Evolutionary conservation across 2,888 invertebrate species (phyloP).

Genomic region (Gastrophysa polygoni): DNA sequence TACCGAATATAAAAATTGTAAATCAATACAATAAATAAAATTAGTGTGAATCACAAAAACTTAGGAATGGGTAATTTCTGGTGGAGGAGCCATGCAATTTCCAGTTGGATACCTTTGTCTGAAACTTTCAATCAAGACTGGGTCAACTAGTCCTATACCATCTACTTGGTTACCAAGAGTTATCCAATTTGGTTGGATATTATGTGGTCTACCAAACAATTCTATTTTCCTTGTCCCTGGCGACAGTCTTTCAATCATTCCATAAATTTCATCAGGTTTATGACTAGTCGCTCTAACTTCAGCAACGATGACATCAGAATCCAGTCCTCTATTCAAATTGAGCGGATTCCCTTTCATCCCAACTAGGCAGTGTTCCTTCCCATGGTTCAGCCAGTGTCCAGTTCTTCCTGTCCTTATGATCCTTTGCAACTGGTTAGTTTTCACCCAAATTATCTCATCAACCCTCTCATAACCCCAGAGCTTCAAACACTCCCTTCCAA

Average conservation of each 20-base stretch:
- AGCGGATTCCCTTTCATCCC: conserved; percentile 96
- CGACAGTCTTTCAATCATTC: conserved; percentile 93
- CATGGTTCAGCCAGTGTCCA: conserved; percentile 98
- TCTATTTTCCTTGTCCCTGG: conserved; percentile 98
- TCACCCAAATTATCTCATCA: conserved; percentile 98
- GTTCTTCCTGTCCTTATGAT: conserved; percentile 97
- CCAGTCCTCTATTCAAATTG: conserved; percentile 88
- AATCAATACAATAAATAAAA: too few species aligned
- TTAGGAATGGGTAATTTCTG: conserved; percentile 47
- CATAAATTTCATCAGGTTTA: conserved; percentile 98
- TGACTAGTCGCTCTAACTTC: conserved; percentile 98
- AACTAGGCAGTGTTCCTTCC: conserved; percentile 96
- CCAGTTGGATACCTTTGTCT: conserved; percentile 94
- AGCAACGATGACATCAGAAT: conserved; percentile 98
- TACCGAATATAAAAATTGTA: too few species aligned
- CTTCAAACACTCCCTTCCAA: conserved; percentile 93
- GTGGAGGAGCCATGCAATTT: conserved; percentile 64
- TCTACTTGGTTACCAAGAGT: conserved; percentile 97
- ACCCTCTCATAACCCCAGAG: conserved; percentile 97
- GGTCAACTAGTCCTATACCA: conserved; percentile 91
- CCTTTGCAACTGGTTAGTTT: conserved; percentile 96
- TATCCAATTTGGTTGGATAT: conserved; percentile 98
- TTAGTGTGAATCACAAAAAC: too few species aligned
- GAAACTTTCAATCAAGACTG: conserved; percentile 87
- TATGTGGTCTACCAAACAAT: conserved; percentile 95